Percentiles rank a stretch among this genome's conserved stretches.
phyloP scores from a whole-genome alignment of 53 echinoderm and acorn worm genomes.

The Glandiceps talaboti region DNA sequence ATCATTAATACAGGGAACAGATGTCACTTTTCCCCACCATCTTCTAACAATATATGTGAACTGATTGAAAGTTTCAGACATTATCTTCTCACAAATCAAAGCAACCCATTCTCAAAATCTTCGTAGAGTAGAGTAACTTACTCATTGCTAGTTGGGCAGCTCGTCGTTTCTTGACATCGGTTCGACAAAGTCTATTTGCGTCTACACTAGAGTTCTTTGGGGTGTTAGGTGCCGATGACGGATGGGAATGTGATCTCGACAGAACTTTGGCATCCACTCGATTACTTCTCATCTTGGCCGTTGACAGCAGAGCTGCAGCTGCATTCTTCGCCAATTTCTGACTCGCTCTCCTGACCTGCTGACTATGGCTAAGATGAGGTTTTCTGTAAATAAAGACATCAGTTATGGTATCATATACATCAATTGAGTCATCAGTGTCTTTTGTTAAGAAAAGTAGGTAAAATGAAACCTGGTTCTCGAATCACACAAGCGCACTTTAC shows the following conservation, averaged over 20 bases:
- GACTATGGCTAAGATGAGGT: neutral
- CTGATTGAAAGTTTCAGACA: no score
- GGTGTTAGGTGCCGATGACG: constrained; percentile 59
- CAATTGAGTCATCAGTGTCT: no score
- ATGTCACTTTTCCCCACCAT: no score
- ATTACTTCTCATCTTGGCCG: neutral
- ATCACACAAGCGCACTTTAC: no score
- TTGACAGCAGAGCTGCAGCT: neutral
- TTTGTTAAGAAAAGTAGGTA: no score
- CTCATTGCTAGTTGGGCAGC: constrained; percentile 59
- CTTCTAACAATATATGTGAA: no score
- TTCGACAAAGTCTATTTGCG: constrained; percentile 57
- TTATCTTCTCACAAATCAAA: no score
- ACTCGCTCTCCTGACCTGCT: neutral
- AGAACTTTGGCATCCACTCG: constrained; percentile 37
- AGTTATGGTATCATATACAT: no score
- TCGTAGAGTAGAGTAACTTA: no score
- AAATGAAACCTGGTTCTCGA: no score
- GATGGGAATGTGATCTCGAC: constrained; percentile 48
- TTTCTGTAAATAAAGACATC: neutral
- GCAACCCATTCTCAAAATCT: no score
- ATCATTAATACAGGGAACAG: no score
- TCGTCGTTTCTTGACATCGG: constrained; percentile 75
- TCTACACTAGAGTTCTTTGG: constrained; percentile 44
- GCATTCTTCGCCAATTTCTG: neutral